Conservation (phyloP, 2,797 vertebrate genomes). For the Platyrinchus mystaceus region DNA sequence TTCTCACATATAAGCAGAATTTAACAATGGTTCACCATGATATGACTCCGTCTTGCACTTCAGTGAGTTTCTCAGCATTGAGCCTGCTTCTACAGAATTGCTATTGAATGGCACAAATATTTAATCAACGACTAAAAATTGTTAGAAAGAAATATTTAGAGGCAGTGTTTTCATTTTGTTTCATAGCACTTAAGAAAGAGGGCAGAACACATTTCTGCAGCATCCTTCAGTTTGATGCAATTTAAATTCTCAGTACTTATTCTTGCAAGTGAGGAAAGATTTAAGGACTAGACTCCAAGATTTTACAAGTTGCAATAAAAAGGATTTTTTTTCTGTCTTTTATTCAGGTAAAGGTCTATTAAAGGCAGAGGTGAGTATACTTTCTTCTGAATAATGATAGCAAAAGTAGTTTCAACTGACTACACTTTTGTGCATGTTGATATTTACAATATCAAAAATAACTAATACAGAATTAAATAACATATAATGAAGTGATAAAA, state of each 20-base stretch:
- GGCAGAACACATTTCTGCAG: neutral
- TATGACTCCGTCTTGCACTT: neutral
- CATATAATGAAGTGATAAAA: neutral
- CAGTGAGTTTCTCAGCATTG: neutral
- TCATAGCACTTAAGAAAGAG: constrained; percentile 10
- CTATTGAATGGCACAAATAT: constrained; percentile 53
- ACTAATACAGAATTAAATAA: neutral
- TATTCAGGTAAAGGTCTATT: neutral
- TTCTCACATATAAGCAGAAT: constrained; percentile 23
- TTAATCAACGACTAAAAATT: constrained; percentile 54
- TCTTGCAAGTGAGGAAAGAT: constrained; percentile 18
- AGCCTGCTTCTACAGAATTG: constrained; percentile 22
- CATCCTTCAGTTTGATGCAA: constrained; percentile 10
- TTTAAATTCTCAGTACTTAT: constrained; percentile 20
- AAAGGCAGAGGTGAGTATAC: neutral
- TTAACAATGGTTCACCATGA: neutral
- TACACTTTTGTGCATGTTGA: neutral
- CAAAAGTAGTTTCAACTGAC: neutral
- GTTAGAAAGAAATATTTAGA: constrained; percentile 44
- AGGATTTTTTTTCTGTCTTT: neutral
- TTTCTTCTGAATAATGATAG: neutral
- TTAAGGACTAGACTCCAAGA: neutral
- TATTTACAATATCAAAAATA: neutral
- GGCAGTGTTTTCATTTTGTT: constrained; percentile 30
- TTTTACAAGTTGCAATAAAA: constrained; percentile 16